A percentile compares a stretch with the other conserved stretches of the same genome.
These are phyloP conservation scores for Pseudomyrmex concolor DNA, from an alignment of 1,140 invertebrate genomes.

Conservation along the genomic window DNA sequence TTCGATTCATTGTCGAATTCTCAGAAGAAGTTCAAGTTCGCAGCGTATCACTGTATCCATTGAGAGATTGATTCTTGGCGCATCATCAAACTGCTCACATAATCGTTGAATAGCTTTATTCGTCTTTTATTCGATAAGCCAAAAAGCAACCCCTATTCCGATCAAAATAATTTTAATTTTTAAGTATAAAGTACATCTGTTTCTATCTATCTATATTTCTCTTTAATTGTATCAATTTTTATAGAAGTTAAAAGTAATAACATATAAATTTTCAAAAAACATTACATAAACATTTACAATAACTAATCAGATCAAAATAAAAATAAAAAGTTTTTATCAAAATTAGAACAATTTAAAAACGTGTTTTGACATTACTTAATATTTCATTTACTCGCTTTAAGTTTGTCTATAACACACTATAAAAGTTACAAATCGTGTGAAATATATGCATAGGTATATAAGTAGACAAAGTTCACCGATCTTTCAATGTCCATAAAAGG, in stretches of 20 bases:
- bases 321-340: slow-evolving; percentile 12
- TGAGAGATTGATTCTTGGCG: slow-evolving; percentile 47
- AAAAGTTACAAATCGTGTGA: slow-evolving; percentile 7
- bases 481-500: slow-evolving; percentile 42
- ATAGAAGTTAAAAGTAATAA: background rate
- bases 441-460: background rate
- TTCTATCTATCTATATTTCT: too few species aligned
- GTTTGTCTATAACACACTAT: background rate
- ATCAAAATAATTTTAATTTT: slow-evolving; percentile 7
- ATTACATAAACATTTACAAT: too few species aligned
- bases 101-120: background rate
- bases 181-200: background rate
- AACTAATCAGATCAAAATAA: background rate
- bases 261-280: background rate
- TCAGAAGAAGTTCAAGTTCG: slow-evolving; percentile 41
- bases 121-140: background rate
- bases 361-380: background rate
- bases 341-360: background rate
- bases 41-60: slow-evolving; percentile 13
- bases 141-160: background rate
- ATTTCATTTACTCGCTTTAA: background rate
- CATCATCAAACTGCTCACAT: slow-evolving; percentile 23
- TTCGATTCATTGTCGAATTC: slow-evolving; percentile 3
- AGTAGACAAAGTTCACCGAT: slow-evolving; percentile 7
- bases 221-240: too few species aligned